phyloP scores from a whole-genome alignment of 1,140 invertebrate genomes.

The Triops longicaudatus region DNA sequence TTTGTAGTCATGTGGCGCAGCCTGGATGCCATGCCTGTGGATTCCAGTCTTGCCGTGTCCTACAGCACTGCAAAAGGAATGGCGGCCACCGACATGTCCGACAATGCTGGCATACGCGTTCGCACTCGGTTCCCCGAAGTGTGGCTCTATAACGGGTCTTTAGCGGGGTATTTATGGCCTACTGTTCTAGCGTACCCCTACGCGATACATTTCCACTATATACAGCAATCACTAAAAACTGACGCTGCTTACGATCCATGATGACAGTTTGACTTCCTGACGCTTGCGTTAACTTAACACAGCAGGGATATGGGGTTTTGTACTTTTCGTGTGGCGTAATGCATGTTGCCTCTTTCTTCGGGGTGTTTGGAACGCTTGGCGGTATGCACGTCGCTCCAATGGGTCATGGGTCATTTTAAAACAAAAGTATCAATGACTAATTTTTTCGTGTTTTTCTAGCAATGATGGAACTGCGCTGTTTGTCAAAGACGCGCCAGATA shows the following conservation, averaged over 20 bases:
- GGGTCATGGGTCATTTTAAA: not conserved
- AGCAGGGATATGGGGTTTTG: no score
- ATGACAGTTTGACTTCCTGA: no score
- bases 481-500: constrained; percentile 62
- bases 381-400: not conserved
- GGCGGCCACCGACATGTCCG: not conserved
- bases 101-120: constrained; percentile 34
- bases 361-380: no score
- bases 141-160: constrained; percentile 52
- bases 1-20: constrained; percentile 26
- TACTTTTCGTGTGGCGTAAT: no score
- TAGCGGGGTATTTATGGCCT: constrained; percentile 42
- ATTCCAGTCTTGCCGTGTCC: constrained; percentile 10
- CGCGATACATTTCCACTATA: not conserved
- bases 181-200: not conserved
- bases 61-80: not conserved
- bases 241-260: no score
- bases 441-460: constrained; percentile 35
- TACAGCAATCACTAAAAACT: no score
- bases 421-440: not conserved
- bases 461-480: constrained; percentile 45
- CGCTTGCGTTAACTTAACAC: no score
- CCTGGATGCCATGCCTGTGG: constrained; percentile 26
- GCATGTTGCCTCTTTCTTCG: no score
- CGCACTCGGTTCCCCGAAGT: constrained; percentile 55